Evolutionary conservation across 1,140 invertebrate species (phyloP).

Genomic region (Zophobas atratus): DNA sequence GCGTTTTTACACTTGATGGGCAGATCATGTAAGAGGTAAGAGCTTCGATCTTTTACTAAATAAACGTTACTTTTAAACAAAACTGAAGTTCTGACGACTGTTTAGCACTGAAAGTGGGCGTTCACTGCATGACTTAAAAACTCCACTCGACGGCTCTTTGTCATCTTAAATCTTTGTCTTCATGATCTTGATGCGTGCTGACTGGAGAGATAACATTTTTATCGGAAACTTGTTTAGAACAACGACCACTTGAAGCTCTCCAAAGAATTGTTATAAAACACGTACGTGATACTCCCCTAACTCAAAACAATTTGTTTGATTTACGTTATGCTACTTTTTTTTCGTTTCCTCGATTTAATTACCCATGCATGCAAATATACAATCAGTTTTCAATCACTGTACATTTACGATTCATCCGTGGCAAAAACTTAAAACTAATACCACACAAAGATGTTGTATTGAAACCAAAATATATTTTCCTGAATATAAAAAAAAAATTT

Average conservation of each 20-base stretch:
- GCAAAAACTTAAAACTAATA: too few species aligned
- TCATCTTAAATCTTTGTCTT: slow-evolving; percentile 24
- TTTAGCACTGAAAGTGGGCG: slow-evolving; percentile 52
- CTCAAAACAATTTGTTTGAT: neutral
- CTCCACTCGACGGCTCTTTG: slow-evolving; percentile 8
- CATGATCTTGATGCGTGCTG: slow-evolving; percentile 3
- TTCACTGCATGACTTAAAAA: slow-evolving; percentile 47
- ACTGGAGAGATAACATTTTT: slow-evolving; percentile 4
- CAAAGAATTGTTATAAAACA: neutral
- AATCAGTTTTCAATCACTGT: neutral
- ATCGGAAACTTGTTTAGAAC: slow-evolving; percentile 7
- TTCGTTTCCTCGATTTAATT: neutral
- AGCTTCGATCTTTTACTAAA: neutral
- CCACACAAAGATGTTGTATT: too few species aligned
- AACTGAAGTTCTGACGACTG: slow-evolving; percentile 4
- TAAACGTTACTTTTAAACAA: neutral
- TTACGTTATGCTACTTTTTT: neutral
- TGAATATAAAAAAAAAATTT: neutral
- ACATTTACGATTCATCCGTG: neutral
- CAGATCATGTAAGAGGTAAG: slow-evolving; percentile 46
- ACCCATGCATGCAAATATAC: neutral
- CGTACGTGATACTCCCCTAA: too few species aligned
- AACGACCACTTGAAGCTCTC: slow-evolving; percentile 7
- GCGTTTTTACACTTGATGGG: slow-evolving; percentile 18
- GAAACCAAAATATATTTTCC: too few species aligned